Conservation (phyloP, 2,113 vertebrate species). For the Halcyon malimbica region DNA sequence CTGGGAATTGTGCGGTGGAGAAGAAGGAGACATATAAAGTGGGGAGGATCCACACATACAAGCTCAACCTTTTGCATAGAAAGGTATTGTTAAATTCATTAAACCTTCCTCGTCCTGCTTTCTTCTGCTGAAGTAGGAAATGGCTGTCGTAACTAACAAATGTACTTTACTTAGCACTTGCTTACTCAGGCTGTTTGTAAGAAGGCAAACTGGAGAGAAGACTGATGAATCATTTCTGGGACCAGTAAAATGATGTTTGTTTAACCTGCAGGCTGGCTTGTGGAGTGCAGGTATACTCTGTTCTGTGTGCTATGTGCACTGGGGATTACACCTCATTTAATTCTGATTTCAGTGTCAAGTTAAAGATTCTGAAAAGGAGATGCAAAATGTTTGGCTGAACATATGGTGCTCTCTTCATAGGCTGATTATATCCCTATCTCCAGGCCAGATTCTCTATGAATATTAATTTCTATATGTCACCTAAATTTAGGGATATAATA, state of each 20-base stretch:
- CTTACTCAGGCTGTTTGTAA: slow-evolving; percentile 33
- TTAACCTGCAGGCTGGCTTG: neutral
- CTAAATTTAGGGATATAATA: neutral
- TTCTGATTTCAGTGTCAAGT: neutral
- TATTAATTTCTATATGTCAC: neutral
- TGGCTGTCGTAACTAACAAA: slow-evolving; percentile 26
- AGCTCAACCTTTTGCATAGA: neutral
- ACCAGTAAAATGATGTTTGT: neutral
- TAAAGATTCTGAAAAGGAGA: neutral
- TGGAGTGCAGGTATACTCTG: neutral
- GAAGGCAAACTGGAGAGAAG: slow-evolving; percentile 12
- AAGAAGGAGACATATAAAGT: neutral
- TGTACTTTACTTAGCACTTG: slow-evolving; percentile 37
- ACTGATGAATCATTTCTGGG: slow-evolving; percentile 24
- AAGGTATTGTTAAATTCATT: slow-evolving; percentile 9
- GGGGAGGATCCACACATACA: neutral
- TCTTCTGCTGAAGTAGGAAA: slow-evolving; percentile 2
- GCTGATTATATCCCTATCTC: neutral
- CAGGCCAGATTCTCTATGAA: neutral
- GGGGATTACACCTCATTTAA: neutral
- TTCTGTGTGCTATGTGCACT: accelerated
- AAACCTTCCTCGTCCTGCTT: neutral
- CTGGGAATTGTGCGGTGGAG: neutral
- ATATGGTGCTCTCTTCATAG: neutral
- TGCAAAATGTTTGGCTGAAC: neutral